These are phyloP conservation scores for Prionace glauca DNA, from an alignment of 2,797 vertebrate species.

Conservation along the genomic window DNA sequence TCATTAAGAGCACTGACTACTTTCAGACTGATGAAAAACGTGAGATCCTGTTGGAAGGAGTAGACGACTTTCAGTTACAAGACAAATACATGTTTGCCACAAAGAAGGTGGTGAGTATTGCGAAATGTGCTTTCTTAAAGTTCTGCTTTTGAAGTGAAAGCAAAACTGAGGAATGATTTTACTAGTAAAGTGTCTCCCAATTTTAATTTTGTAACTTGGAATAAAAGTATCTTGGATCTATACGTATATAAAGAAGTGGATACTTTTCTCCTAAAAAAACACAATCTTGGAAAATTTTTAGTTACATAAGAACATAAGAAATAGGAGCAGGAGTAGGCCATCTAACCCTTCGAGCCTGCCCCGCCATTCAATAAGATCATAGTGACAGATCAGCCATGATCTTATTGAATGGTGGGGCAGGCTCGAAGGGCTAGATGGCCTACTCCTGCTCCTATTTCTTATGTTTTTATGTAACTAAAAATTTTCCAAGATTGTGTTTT, in stretches of 20 bases:
- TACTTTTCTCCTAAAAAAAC: background rate
- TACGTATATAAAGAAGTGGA: background rate
- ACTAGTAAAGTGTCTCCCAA: background rate
- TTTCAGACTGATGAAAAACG: conserved; percentile 86
- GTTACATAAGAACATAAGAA: no score
- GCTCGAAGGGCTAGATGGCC: no score
- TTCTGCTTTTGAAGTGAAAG: background rate
- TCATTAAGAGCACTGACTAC: conserved; percentile 89
- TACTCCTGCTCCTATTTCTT: no score
- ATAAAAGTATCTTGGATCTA: background rate
- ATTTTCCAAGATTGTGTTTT: background rate
- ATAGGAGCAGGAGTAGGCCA: no score
- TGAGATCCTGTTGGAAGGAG: conserved; percentile 76
- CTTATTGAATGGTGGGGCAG: no score
- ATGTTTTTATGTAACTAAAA: no score
- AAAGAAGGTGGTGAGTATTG: conserved; percentile 73
- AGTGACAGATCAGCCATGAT: no score
- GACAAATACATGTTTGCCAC: conserved; percentile 98
- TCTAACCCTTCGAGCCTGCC: no score
- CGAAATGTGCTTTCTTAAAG: background rate
- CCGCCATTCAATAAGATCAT: no score
- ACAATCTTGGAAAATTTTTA: background rate
- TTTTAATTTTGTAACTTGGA: background rate
- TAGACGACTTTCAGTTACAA: conserved; percentile 86
- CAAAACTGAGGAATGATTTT: background rate